Percentiles rank a stretch among this genome's conserved stretches.
Evolutionary conservation across 1,140 invertebrate species (phyloP).

Genomic region (Lysiphlebus fabarum): DNA sequence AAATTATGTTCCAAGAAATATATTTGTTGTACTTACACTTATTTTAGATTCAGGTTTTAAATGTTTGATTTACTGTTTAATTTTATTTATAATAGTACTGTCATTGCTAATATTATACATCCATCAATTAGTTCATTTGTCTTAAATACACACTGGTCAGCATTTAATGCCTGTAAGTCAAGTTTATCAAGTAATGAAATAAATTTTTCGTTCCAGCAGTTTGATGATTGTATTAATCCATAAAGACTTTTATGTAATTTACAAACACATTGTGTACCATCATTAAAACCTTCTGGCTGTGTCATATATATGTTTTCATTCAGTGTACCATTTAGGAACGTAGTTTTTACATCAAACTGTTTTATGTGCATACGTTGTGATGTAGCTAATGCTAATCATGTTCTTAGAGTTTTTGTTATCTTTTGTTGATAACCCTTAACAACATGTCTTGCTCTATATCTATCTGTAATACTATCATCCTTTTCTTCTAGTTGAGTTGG

Average conservation of each 20-base stretch:
- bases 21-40: conserved; percentile 15
- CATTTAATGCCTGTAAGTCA: conserved; percentile 21
- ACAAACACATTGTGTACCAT: conserved; percentile 27
- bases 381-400: conserved; percentile 19
- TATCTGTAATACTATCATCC: no score
- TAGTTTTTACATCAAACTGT: conserved; percentile 44
- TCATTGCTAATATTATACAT: conserved; percentile 26
- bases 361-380: conserved; percentile 20
- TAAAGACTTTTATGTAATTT: conserved; percentile 32
- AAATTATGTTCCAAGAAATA: conserved; percentile 31
- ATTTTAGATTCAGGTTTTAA: conserved; percentile 27
- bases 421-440: conserved; percentile 25
- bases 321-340: conserved; percentile 44
- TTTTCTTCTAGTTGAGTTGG: no score
- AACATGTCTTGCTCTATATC: conserved; percentile 29
- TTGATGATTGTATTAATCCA: conserved; percentile 42
- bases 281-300: conserved; percentile 38
- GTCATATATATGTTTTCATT: conserved; percentile 42
- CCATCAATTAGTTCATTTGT: conserved; percentile 16
- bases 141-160: conserved; percentile 20
- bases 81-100: conserved; percentile 13
- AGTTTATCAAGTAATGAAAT: conserved; percentile 13
- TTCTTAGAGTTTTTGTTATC: conserved; percentile 17
- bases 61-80: conserved; percentile 22
- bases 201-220: conserved; percentile 43